These are phyloP conservation scores for Acanthiza pusilla DNA, from an alignment of 2,797 vertebrate genomes.

Conservation along the genomic window DNA sequence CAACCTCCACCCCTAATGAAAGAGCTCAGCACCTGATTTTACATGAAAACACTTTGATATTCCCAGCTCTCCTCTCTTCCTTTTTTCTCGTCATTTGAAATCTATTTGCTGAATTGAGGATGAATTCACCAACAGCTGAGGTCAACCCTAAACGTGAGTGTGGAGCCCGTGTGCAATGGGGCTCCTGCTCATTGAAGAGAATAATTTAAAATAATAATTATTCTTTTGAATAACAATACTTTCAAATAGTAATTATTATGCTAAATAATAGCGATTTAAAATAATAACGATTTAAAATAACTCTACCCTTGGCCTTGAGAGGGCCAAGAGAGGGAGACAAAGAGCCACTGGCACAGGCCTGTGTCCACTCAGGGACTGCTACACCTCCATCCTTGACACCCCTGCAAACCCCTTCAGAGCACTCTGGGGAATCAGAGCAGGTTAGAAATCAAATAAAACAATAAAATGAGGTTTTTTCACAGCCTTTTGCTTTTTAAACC, in stretches of 20 bases:
- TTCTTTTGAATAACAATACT: neutral
- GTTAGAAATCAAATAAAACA: neutral
- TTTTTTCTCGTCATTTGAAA: neutral
- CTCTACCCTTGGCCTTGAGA: neutral
- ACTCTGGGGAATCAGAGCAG: neutral
- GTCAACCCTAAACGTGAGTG: neutral
- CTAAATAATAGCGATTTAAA: neutral
- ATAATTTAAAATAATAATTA: neutral
- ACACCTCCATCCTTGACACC: neutral
- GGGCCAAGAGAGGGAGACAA: slow-evolving; percentile 62
- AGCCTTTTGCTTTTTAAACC: neutral
- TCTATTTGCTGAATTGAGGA: neutral
- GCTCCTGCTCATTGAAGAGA: neutral
- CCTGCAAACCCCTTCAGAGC: neutral
- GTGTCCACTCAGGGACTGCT: neutral
- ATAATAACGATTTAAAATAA: neutral
- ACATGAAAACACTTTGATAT: slow-evolving; percentile 43
- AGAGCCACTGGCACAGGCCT: neutral
- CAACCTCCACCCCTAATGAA: slow-evolving; percentile 39
- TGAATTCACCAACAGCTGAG: neutral
- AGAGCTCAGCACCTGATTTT: slow-evolving; percentile 23
- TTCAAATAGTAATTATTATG: too few species aligned
- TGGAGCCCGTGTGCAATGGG: neutral
- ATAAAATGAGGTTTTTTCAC: neutral
- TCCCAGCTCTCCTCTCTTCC: slow-evolving; percentile 11